These are phyloP conservation scores for Chloropsis hardwickii DNA, from an alignment of 2,113 vertebrate species.

Conservation along the genomic window DNA sequence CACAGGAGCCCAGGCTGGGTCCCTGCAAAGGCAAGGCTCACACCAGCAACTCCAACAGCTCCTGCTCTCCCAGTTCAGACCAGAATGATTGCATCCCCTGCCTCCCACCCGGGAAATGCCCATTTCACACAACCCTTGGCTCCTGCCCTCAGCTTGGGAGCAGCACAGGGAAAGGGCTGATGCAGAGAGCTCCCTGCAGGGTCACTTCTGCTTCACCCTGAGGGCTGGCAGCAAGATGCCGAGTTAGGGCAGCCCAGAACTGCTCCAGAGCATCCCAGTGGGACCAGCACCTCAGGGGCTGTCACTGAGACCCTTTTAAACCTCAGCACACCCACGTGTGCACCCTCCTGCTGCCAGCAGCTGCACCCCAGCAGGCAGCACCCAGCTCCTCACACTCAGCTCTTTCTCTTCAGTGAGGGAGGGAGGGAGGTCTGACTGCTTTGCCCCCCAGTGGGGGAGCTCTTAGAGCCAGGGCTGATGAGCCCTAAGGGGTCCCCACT, in stretches of 20 bases:
- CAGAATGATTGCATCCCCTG: neutral
- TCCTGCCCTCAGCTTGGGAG: neutral
- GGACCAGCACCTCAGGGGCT: neutral
- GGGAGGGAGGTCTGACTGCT: neutral
- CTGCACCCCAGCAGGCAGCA: accelerated
- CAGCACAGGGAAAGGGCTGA: neutral
- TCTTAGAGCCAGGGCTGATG: too few species aligned
- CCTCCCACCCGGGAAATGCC: neutral
- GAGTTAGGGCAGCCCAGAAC: neutral
- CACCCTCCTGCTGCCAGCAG: neutral
- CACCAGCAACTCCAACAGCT: neutral
- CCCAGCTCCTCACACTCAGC: neutral
- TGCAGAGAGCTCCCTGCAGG: neutral
- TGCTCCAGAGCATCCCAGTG: neutral
- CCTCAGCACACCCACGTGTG: neutral
- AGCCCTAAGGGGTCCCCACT: too few species aligned
- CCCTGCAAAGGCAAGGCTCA: neutral
- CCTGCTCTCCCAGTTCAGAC: neutral
- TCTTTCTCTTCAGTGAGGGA: neutral
- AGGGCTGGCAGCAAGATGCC: neutral
- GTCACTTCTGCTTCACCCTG: neutral
- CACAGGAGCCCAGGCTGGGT: neutral
- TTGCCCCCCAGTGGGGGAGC: too few species aligned
- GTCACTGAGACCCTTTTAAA: neutral
- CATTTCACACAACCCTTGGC: neutral